Conservation (phyloP, 2,113 vertebrate genomes). For the Erythrocercus mccallii region DNA sequence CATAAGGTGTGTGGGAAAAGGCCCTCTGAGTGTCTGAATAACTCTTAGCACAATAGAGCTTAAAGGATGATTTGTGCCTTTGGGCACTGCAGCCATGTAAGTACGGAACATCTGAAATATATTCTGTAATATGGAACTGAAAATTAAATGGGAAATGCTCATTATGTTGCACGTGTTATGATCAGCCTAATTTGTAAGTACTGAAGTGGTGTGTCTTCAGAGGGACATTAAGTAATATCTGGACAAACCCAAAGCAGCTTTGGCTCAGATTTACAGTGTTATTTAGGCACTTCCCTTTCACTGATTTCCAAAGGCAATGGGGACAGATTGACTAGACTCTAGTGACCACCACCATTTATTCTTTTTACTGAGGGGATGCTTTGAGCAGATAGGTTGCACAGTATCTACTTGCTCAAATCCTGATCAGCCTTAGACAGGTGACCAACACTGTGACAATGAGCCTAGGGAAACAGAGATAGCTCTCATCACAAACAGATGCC, state of each 20-base stretch:
- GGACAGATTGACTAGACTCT: background rate
- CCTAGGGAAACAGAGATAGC: background rate
- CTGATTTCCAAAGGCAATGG: background rate
- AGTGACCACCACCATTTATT: background rate
- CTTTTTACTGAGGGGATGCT: background rate
- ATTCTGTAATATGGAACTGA: slow-evolving; percentile 5
- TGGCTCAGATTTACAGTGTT: background rate
- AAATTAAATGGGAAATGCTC: slow-evolving; percentile 34
- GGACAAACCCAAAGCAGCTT: background rate
- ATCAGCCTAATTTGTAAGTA: slow-evolving; percentile 28
- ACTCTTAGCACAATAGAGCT: background rate
- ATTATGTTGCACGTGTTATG: slow-evolving; percentile 12
- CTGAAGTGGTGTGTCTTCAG: background rate
- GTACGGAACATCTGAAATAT: background rate
- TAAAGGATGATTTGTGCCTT: slow-evolving; percentile 35
- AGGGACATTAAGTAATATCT: background rate
- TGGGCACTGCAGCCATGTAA: background rate
- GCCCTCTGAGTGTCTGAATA: slow-evolving; percentile 5
- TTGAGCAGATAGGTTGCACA: background rate
- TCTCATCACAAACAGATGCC: background rate
- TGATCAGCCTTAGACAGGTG: background rate
- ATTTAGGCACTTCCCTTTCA: background rate
- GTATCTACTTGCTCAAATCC: background rate
- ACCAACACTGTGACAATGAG: accelerated
- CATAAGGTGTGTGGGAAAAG: slow-evolving; percentile 2